Conservation (phyloP, 2,888 invertebrate species). For the Odontocerum albicorne region DNA sequence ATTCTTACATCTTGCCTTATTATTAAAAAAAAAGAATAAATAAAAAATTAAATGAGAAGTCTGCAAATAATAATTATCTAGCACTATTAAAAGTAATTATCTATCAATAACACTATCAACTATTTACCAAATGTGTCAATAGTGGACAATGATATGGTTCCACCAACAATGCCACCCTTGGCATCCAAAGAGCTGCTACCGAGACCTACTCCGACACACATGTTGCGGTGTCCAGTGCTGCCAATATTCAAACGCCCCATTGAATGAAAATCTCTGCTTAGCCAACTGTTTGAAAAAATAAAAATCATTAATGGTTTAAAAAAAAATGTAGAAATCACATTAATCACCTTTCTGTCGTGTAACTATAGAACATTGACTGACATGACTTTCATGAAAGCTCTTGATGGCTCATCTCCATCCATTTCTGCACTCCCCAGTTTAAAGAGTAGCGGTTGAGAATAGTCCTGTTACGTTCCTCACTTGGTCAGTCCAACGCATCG, state of each 20-base stretch:
- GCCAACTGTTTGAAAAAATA: conserved; percentile 69
- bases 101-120: background rate
- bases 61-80: too few species aligned
- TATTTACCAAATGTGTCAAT: conserved; percentile 78
- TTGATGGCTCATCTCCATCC: too few species aligned
- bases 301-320: too few species aligned
- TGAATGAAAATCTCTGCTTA: conserved; percentile 88
- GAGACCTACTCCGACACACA: conserved; percentile 85
- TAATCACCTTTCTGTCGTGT: too few species aligned
- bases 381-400: too few species aligned
- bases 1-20: too few species aligned
- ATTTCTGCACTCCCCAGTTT: too few species aligned
- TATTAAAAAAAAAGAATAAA: too few species aligned
- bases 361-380: background rate
- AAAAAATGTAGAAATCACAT: background rate
- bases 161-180: conserved; percentile 96
- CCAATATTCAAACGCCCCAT: conserved; percentile 92
- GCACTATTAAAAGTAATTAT: conserved; percentile 1
- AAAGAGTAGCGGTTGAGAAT: too few species aligned
- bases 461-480: too few species aligned
- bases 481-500: too few species aligned
- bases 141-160: conserved; percentile 87
- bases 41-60: too few species aligned
- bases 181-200: conserved; percentile 92
- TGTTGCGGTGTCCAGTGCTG: conserved; percentile 91